These are phyloP conservation scores for Aurelia aurita DNA, from an alignment of 30 jellyfish, hydroid and myxozoan genomes.

Conservation along the genomic window DNA sequence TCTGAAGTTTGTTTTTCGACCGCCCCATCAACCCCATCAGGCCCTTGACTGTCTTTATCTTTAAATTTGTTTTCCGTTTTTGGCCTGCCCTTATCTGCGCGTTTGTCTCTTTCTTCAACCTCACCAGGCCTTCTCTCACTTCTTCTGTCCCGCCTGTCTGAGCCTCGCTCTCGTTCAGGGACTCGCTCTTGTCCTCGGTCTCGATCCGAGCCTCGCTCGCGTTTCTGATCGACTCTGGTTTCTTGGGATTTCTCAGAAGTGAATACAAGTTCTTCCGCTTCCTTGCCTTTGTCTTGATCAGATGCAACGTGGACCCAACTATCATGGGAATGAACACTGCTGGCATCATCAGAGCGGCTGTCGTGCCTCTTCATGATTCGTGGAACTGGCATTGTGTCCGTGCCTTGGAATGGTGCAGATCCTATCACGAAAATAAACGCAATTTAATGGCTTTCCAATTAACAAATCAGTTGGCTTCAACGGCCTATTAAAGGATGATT, in stretches of 20 bases:
- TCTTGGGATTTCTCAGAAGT: conserved; percentile 3
- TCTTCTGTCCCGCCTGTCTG: neutral
- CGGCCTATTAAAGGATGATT: too few species aligned
- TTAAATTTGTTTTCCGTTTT: neutral
- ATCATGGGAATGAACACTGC: conserved; percentile 80
- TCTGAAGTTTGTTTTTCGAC: neutral
- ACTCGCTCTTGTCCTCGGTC: neutral
- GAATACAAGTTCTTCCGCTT: conserved; percentile 26
- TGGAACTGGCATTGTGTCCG: conserved; percentile 32
- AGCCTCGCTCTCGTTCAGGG: neutral
- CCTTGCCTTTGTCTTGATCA: conserved; percentile 36
- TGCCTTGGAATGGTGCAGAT: neutral
- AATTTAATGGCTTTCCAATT: too few species aligned
- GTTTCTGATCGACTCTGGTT: neutral
- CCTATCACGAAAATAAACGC: neutral
- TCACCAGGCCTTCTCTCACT: neutral
- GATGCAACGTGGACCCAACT: conserved; percentile 60
- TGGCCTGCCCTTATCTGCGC: neutral
- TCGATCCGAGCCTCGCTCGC: neutral
- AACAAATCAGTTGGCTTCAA: too few species aligned
- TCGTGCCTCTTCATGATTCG: conserved; percentile 86
- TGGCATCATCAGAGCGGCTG: conserved; percentile 92
- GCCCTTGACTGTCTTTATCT: neutral
- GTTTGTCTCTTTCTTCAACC: neutral
- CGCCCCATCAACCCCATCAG: neutral